Percentiles rank a stretch among this genome's conserved stretches.
phyloP scores from a whole-genome alignment of 2,888 invertebrate species.

The Achlya flavicornis region DNA sequence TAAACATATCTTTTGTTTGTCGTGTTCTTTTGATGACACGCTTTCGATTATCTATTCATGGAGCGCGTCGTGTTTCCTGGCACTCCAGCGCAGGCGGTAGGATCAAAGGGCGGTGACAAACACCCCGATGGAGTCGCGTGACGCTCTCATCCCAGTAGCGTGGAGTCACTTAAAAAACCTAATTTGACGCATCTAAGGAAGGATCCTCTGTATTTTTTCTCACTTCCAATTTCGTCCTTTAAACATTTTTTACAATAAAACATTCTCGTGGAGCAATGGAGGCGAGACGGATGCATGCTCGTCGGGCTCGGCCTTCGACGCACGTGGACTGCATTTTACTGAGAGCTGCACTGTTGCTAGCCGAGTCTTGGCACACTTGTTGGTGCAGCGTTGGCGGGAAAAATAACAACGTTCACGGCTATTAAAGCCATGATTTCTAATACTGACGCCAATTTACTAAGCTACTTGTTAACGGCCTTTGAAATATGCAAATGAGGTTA shows the following conservation, averaged over 20 bases:
- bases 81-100: conserved; percentile 43
- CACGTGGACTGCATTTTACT: conserved; percentile 64
- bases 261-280: conserved; percentile 59
- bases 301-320: conserved; percentile 60
- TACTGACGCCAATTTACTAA: not conserved
- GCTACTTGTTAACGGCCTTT: conserved; percentile 28
- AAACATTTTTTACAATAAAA: conserved; percentile 53
- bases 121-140: conserved; percentile 30
- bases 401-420: not conserved
- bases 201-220: conserved; percentile 45
- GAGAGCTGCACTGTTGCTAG: conserved; percentile 46
- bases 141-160: conserved; percentile 38
- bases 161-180: conserved; percentile 52
- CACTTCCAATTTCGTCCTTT: conserved; percentile 50
- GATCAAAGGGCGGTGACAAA: conserved; percentile 56
- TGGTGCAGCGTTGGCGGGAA: not conserved
- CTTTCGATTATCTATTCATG: conserved; percentile 61
- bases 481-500: conserved; percentile 34
- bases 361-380: conserved; percentile 30
- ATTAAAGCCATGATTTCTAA: not conserved
- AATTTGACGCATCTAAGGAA: conserved; percentile 58
- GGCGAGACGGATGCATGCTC: conserved; percentile 57
- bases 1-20: conserved; percentile 35
- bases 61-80: conserved; percentile 53
- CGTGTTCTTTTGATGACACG: conserved; percentile 39